These are phyloP conservation scores for Sus scrofa DNA, from an alignment of 2,113 vertebrate genomes.

Conservation along the genomic window DNA sequence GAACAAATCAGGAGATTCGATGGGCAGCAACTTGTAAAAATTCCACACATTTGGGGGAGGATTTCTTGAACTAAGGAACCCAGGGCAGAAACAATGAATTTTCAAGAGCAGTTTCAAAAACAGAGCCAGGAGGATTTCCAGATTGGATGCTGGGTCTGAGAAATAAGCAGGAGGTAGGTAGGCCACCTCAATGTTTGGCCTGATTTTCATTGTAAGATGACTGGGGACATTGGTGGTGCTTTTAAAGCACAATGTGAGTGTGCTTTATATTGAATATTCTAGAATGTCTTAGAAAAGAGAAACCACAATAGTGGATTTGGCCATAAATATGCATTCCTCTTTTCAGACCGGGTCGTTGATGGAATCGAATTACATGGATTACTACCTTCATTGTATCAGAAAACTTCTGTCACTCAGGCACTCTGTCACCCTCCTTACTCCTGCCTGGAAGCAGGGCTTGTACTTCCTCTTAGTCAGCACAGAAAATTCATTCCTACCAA, in stretches of 20 bases:
- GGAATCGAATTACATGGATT: background rate
- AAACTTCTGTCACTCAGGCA: background rate
- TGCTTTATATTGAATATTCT: background rate
- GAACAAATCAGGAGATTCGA: background rate
- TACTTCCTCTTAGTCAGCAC: background rate
- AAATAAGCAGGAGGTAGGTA: background rate
- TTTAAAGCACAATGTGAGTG: background rate
- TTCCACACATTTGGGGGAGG: background rate
- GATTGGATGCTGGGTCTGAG: background rate
- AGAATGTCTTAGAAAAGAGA: background rate
- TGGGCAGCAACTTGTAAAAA: background rate
- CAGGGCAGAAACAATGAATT: background rate
- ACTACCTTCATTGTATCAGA: background rate
- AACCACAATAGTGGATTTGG: background rate
- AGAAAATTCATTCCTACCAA: background rate
- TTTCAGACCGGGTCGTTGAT: background rate
- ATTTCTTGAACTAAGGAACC: too few species aligned
- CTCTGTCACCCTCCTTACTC: background rate
- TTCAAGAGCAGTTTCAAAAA: background rate
- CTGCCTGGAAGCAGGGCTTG: background rate
- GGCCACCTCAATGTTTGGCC: background rate
- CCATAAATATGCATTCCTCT: background rate
- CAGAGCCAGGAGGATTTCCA: background rate
- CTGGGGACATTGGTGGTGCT: background rate
- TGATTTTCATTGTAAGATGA: background rate